These are phyloP conservation scores for Leptodactylus fuscus DNA, from an alignment of 2,113 vertebrate genomes.

Conservation along the genomic window DNA sequence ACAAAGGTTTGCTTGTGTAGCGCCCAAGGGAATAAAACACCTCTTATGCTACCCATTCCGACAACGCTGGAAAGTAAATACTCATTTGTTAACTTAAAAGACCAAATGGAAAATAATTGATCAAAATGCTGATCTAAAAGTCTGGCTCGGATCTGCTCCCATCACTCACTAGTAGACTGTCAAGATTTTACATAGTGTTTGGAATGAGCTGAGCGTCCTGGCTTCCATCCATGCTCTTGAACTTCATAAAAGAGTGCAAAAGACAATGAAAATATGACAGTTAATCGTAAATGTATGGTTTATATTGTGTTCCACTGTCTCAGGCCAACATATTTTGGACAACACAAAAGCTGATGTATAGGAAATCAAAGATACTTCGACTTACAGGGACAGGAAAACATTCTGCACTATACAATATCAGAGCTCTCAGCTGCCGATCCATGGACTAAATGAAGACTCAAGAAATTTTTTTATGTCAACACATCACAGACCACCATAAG, in stretches of 20 bases:
- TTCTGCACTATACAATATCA: neutral
- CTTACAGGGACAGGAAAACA: neutral
- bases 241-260: neutral
- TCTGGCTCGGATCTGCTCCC: neutral
- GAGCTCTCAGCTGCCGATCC: neutral
- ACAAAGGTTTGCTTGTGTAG: neutral
- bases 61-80: neutral
- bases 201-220: neutral
- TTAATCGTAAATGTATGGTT: neutral
- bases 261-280: neutral
- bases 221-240: neutral
- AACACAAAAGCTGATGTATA: neutral
- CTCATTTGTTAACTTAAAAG: neutral
- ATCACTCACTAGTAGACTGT: neutral
- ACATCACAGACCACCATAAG: no score
- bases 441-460: neutral
- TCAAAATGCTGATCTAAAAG: neutral
- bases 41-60: neutral
- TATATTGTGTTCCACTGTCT: neutral
- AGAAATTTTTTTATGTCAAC: neutral
- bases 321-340: neutral
- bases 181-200: neutral
- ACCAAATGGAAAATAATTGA: neutral
- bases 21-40: neutral
- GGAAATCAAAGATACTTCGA: conserved; percentile 1